Conservation (phyloP, 2,888 invertebrate species). For the Marronus borbonicus region DNA sequence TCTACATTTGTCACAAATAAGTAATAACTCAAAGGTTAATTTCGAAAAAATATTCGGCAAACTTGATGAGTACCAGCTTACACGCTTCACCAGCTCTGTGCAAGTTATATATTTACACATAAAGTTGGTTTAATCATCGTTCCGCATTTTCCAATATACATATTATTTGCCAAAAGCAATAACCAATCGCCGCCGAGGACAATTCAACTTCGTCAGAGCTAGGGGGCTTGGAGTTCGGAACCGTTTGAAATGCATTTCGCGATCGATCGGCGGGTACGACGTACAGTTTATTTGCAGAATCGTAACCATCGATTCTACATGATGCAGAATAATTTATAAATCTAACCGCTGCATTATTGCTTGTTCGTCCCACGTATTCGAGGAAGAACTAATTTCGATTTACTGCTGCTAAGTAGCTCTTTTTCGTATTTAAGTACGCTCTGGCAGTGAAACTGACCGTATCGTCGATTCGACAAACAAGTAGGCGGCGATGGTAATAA, state of each 20-base stretch:
- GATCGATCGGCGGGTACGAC: conserved; percentile 2
- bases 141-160: neutral
- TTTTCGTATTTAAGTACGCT: too few species aligned
- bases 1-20: too few species aligned
- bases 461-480: too few species aligned
- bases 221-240: neutral
- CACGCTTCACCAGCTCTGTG: too few species aligned
- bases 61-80: too few species aligned
- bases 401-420: too few species aligned
- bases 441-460: too few species aligned
- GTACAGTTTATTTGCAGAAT: conserved; percentile 7
- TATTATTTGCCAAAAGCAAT: neutral
- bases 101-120: neutral
- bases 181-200: neutral
- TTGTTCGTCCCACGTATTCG: too few species aligned
- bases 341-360: neutral
- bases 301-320: neutral
- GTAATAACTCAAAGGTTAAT: too few species aligned
- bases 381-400: too few species aligned
- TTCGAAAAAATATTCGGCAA: too few species aligned
- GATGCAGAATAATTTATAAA: conserved; percentile 18
- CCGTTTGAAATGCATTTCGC: conserved; percentile 30
- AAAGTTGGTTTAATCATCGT: neutral
- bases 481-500: too few species aligned
- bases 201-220: neutral